Percentiles rank a stretch among this genome's conserved stretches.
Evolutionary conservation across 37 sponge, comb jelly and placozoan species (phyloP).

Genomic region (Cliona cf. orientalis): DNA sequence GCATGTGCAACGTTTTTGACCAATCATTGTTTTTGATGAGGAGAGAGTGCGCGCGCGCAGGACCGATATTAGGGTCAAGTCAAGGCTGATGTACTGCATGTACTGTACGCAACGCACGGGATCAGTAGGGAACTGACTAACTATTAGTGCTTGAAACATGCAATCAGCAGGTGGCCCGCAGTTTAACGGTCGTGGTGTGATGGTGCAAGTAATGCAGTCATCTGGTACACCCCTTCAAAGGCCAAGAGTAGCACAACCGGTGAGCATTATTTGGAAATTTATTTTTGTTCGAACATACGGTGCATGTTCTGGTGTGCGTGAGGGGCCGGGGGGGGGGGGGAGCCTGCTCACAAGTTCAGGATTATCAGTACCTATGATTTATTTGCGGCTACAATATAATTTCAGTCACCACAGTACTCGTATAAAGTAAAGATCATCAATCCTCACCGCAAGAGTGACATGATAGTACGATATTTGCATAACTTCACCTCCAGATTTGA

Average conservation of each 20-base stretch:
- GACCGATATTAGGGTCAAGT: too few relatives aligned
- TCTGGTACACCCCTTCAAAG: background rate
- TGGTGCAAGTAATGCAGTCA: background rate
- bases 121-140: background rate
- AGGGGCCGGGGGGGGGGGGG: too few relatives aligned
- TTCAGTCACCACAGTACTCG: background rate
- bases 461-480: conserved; percentile 27
- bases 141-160: background rate
- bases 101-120: too few relatives aligned
- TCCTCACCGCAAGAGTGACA: conserved; percentile 37
- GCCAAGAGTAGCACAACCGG: background rate
- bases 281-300: too few relatives aligned
- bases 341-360: background rate
- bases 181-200: background rate
- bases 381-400: background rate
- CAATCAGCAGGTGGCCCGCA: background rate
- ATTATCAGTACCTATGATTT: background rate
- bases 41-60: too few relatives aligned
- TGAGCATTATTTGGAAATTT: background rate
- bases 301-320: too few relatives aligned
- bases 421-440: conserved; percentile 46
- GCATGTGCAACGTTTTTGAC: background rate
- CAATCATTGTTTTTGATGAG: background rate
- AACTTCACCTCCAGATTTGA: conserved; percentile 10
- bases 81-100: too few relatives aligned